phyloP scores from a whole-genome alignment of 2,797 vertebrate genomes.

The Acrocephalus scirpaceus region DNA sequence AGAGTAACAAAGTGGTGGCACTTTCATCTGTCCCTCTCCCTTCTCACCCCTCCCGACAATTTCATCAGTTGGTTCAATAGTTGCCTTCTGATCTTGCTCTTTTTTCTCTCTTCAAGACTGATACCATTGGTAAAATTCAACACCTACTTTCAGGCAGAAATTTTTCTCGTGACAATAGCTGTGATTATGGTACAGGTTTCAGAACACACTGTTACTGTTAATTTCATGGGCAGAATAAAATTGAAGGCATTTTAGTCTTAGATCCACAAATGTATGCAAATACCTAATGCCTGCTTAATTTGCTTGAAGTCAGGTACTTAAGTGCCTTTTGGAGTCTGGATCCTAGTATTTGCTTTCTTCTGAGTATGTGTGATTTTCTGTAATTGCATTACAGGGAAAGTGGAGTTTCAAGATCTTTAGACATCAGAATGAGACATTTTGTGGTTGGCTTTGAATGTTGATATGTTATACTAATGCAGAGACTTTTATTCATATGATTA shows the following conservation, averaged over 20 bases:
- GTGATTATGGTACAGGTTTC: background rate
- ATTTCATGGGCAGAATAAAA: background rate
- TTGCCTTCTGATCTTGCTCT: background rate
- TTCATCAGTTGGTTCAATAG: background rate
- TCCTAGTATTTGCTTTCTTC: background rate
- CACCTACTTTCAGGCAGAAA: background rate
- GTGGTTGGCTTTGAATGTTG: slow-evolving; percentile 8
- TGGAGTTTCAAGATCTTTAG: slow-evolving; percentile 6
- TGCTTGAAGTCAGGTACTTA: background rate
- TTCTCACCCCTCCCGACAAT: background rate
- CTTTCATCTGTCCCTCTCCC: background rate
- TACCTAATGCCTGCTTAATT: slow-evolving; percentile 1
- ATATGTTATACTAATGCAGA: background rate
- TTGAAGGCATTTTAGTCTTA: background rate
- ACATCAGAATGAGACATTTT: background rate
- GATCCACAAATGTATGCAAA: background rate
- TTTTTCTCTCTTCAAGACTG: background rate
- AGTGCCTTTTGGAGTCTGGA: background rate
- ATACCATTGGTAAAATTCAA: background rate
- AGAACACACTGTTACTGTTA: background rate
- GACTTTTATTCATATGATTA: background rate
- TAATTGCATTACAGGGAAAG: slow-evolving; percentile 28
- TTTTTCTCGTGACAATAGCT: background rate
- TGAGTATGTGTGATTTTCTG: slow-evolving; percentile 28
- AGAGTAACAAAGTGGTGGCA: background rate